Percentiles rank a stretch among this genome's conserved stretches.
These are phyloP conservation scores for Macrosiphum euphorbiae DNA, from an alignment of 2,888 invertebrate species.

Conservation along the genomic window DNA sequence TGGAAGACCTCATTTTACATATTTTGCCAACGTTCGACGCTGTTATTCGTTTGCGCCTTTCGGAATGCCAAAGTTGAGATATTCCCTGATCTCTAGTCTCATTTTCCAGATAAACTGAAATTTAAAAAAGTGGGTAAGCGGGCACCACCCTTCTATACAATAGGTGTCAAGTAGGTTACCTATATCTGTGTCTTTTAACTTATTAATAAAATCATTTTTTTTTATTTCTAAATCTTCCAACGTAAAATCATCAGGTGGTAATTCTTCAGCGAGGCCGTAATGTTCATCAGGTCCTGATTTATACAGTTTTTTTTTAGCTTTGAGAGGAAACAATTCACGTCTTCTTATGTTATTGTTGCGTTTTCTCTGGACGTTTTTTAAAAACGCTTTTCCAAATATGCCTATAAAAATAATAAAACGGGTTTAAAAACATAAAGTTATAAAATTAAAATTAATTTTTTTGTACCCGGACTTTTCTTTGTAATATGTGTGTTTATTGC, in stretches of 20 bases:
- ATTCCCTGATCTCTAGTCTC: background rate
- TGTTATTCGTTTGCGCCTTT: background rate
- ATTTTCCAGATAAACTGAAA: background rate
- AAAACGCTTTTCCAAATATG: too few relatives aligned
- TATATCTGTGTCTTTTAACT: background rate
- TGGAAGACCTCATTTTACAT: conserved; percentile 5
- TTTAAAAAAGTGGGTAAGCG: too few relatives aligned
- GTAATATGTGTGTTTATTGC: background rate
- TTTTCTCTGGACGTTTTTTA: too few relatives aligned
- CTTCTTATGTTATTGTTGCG: background rate
- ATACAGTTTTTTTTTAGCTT: background rate
- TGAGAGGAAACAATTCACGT: background rate
- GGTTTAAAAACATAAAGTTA: too few relatives aligned
- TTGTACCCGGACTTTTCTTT: conserved; percentile 7
- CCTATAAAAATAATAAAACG: too few relatives aligned
- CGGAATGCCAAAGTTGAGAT: background rate
- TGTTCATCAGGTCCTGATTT: background rate
- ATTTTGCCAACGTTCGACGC: background rate
- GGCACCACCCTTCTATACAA: too few relatives aligned
- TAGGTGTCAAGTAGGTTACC: background rate
- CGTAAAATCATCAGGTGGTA: background rate
- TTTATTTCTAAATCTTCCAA: background rate
- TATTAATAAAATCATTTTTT: background rate
- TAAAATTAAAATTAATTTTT: background rate
- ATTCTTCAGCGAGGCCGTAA: conserved; percentile 2